These are phyloP conservation scores for Paedocypris micromegethes DNA, from an alignment of 2,797 vertebrate genomes.

Conservation along the genomic window DNA sequence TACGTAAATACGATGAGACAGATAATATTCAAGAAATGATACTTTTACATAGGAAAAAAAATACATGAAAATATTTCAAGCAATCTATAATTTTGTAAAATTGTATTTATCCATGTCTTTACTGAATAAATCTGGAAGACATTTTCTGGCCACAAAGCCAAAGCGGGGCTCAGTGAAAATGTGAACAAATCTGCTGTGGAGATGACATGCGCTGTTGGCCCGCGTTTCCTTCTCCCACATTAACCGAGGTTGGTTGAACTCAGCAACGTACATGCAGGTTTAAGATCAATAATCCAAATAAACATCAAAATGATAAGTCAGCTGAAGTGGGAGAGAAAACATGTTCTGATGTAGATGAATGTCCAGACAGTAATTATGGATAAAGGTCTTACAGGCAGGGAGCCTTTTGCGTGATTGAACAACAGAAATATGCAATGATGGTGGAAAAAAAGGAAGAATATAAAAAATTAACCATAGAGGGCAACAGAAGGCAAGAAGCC, in stretches of 20 bases:
- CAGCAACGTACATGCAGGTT: constrained; percentile 13
- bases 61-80: not conserved
- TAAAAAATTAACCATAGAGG: constrained; percentile 6
- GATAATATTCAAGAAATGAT: no score
- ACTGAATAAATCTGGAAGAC: constrained; percentile 40
- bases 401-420: not conserved
- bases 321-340: constrained; percentile 3
- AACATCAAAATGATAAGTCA: constrained; percentile 3
- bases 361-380: constrained; percentile 13
- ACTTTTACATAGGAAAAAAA: no score
- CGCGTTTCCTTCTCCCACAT: constrained; percentile 2
- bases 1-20: no score
- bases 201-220: constrained; percentile 19
- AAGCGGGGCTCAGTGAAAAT: constrained; percentile 45
- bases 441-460: not conserved
- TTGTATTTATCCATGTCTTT: constrained; percentile 37
- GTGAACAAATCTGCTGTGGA: constrained; percentile 28
- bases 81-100: not conserved
- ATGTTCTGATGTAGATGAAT: not conserved
- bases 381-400: constrained; percentile 3
- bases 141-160: constrained; percentile 49
- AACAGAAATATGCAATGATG: not conserved
- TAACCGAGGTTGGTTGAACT: not conserved
- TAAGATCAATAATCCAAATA: constrained; percentile 22
- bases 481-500: not conserved